Evolutionary conservation across 1,140 invertebrate genomes (phyloP).

Genomic region (Gonioctena quinquepunctata): DNA sequence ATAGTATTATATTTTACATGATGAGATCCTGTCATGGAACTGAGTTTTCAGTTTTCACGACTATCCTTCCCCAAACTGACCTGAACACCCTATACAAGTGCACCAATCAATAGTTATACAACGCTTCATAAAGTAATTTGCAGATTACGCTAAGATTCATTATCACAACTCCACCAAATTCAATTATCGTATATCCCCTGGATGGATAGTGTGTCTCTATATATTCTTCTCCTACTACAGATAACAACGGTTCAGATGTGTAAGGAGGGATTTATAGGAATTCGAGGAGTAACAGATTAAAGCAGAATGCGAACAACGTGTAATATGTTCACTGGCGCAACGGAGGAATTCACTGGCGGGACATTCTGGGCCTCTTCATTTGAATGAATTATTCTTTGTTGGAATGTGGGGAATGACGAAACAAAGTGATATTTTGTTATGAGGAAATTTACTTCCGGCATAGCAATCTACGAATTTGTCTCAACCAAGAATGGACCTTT

Average conservation of each 20-base stretch:
- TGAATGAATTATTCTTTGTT: too few species aligned
- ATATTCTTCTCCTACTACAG: constrained; percentile 1
- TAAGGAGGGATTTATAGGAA: constrained; percentile 13
- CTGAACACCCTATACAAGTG: too few species aligned
- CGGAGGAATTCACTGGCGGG: neutral
- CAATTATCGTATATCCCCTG: neutral
- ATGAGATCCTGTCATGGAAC: too few species aligned
- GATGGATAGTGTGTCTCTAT: neutral
- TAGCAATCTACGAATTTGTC: too few species aligned
- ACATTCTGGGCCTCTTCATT: too few species aligned
- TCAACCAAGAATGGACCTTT: too few species aligned
- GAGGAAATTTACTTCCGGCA: too few species aligned
- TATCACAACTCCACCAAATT: neutral
- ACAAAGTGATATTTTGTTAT: too few species aligned
- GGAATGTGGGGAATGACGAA: too few species aligned
- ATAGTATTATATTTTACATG: too few species aligned
- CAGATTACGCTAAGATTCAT: neutral
- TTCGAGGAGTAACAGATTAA: constrained; percentile 13
- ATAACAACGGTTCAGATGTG: constrained; percentile 10
- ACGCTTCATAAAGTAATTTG: neutral
- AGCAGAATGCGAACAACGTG: constrained; percentile 7
- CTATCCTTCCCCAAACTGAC: too few species aligned
- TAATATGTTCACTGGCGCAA: constrained; percentile 1
- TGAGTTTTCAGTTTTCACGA: too few species aligned
- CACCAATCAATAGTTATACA: neutral